Percentiles rank a stretch among this genome's conserved stretches.
phyloP scores from a whole-genome alignment of 2,888 invertebrate species.

The Dryobota labecula region DNA sequence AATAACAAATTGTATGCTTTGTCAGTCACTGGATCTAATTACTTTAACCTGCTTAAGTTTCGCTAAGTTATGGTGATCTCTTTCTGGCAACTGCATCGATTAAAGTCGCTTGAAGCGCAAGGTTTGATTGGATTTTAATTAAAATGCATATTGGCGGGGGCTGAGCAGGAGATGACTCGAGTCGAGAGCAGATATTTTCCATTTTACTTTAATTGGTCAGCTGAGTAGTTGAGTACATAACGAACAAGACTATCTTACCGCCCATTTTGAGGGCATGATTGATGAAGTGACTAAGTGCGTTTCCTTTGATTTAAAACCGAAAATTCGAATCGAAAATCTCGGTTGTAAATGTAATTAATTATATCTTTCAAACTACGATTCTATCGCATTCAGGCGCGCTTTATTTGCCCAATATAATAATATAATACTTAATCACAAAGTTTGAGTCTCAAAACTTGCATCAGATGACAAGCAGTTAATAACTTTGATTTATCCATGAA shows the following conservation, averaged over 20 bases:
- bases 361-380: conserved; percentile 11
- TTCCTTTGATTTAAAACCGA: not conserved
- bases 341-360: not conserved
- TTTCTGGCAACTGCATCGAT: not conserved
- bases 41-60: too few species aligned
- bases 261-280: not conserved
- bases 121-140: conserved; percentile 26
- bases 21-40: too few species aligned
- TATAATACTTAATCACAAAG: conserved; percentile 29
- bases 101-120: not conserved
- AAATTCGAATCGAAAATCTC: not conserved
- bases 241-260: not conserved
- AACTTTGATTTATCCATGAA: conserved; percentile 38
- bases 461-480: conserved; percentile 42
- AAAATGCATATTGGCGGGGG: not conserved
- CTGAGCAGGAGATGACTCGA: not conserved
- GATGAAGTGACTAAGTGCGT: not conserved
- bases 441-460: conserved; percentile 41
- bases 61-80: too few species aligned
- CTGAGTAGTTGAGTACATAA: too few species aligned
- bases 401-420: conserved; percentile 24
- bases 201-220: not conserved
- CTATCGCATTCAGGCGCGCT: not conserved
- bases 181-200: not conserved
- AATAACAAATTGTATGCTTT: too few species aligned